Conservation (phyloP, 1,140 invertebrate genomes). For the Pygmarrhopalites habei region DNA sequence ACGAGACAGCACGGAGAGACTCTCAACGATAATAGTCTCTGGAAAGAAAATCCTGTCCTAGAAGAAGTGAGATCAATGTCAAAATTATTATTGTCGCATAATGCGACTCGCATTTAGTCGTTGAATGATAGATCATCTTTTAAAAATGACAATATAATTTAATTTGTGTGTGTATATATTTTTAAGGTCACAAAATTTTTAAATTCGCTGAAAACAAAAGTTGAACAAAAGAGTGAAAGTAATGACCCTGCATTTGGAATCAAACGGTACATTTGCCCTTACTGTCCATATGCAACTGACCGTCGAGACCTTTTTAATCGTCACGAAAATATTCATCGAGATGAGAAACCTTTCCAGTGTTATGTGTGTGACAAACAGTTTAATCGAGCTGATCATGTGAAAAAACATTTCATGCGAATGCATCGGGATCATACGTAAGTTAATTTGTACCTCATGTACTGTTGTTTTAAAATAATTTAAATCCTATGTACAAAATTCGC, state of each 20-base stretch:
- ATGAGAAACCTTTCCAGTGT: constrained; percentile 88
- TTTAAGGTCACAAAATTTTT: constrained; percentile 56
- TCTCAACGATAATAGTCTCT: constrained; percentile 48
- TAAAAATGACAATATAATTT: not conserved
- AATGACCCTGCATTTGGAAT: constrained; percentile 36
- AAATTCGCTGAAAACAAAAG: constrained; percentile 57
- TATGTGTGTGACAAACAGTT: constrained; percentile 86
- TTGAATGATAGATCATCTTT: no score
- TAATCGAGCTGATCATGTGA: constrained; percentile 88
- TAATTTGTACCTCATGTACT: no score
- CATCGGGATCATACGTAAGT: constrained; percentile 60
- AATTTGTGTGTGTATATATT: no score
- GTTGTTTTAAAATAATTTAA: constrained; percentile 42
- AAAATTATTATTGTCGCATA: no score
- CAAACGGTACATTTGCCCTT: constrained; percentile 62
- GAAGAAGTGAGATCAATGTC: constrained; percentile 48
- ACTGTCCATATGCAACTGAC: constrained; percentile 83
- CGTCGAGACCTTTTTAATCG: constrained; percentile 86
- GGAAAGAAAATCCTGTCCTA: constrained; percentile 63
- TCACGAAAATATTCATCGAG: constrained; percentile 91
- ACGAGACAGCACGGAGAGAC: constrained; percentile 55
- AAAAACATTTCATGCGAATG: constrained; percentile 86
- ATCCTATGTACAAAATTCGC: no score
- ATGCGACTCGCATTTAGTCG: no score
- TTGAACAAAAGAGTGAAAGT: constrained; percentile 47